Conservation (phyloP, 64 coral and sea anemone species). For the Dendrophyllia cribrosa region DNA sequence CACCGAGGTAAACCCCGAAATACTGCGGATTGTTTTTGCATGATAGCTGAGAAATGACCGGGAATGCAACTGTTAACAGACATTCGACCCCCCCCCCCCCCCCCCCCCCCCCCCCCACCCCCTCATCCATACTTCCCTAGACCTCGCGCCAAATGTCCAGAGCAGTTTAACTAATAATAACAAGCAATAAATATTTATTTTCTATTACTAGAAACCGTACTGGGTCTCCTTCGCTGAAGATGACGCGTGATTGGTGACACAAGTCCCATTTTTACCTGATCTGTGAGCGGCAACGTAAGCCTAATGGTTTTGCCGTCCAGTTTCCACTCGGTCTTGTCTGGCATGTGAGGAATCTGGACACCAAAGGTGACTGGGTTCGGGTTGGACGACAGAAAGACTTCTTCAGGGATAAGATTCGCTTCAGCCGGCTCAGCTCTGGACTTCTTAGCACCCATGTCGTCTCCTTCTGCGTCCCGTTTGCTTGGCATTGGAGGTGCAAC, state of each 20-base stretch:
- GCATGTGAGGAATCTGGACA: conserved; percentile 92
- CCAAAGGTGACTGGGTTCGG: conserved; percentile 87
- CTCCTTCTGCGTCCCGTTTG: conserved; percentile 73
- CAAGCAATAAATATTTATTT: too few species aligned
- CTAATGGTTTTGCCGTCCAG: conserved; percentile 83
- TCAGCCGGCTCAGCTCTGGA: conserved; percentile 86
- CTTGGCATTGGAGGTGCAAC: conserved; percentile 67
- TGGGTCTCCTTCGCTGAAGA: too few species aligned
- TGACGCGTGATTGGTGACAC: neutral
- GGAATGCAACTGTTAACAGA: too few species aligned
- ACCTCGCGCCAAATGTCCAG: too few species aligned
- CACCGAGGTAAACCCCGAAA: too few species aligned
- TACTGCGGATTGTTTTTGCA: too few species aligned
- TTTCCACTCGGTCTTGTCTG: conserved; percentile 98
- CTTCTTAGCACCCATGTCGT: conserved; percentile 87
- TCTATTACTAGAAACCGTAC: too few species aligned
- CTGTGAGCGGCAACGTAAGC: conserved; percentile 88
- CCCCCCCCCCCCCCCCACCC: too few species aligned
- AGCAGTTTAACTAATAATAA: too few species aligned
- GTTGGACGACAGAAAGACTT: conserved; percentile 74
- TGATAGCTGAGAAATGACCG: too few species aligned
- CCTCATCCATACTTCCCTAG: too few species aligned
- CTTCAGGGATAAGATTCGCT: conserved; percentile 94
- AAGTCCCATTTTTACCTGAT: conserved; percentile 74
- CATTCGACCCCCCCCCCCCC: too few species aligned